Percentiles rank a stretch among this genome's conserved stretches.
These are phyloP conservation scores for Ctenochaetus hawaiiensis DNA, from an alignment of 2,797 vertebrate species.

Conservation along the genomic window DNA sequence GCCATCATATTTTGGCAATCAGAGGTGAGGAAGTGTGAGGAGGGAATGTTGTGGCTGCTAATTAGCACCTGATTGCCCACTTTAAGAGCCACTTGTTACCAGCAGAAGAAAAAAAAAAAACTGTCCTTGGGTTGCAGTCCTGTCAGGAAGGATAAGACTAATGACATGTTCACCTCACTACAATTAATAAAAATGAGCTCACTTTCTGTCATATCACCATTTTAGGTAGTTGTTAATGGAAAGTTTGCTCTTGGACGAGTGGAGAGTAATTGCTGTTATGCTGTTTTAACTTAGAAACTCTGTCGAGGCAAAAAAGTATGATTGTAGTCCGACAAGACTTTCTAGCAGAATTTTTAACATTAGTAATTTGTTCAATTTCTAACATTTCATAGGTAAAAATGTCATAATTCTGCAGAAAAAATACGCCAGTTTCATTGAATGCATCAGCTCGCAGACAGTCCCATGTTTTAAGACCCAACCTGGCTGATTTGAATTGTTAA, in stretches of 20 bases:
- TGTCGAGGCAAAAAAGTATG: background rate
- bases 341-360: background rate
- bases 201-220: background rate
- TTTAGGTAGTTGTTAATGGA: background rate
- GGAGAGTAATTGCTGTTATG: background rate
- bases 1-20: constrained; percentile 7
- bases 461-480: background rate
- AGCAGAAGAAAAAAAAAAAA: background rate
- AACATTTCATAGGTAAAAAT: background rate
- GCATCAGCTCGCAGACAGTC: too few relatives aligned
- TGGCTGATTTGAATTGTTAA: background rate
- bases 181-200: constrained; percentile 15
- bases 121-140: constrained; percentile 6
- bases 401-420: background rate
- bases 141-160: constrained; percentile 7
- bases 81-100: background rate
- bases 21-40: background rate
- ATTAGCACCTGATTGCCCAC: constrained; percentile 20
- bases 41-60: background rate
- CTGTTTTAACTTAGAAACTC: background rate
- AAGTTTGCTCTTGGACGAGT: too few relatives aligned
- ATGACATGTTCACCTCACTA: background rate
- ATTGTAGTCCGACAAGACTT: background rate
- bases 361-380: background rate
- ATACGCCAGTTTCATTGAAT: background rate